These are phyloP conservation scores for Peromyscus eremicus DNA, from an alignment of 2,797 vertebrate genomes.

Conservation along the genomic window DNA sequence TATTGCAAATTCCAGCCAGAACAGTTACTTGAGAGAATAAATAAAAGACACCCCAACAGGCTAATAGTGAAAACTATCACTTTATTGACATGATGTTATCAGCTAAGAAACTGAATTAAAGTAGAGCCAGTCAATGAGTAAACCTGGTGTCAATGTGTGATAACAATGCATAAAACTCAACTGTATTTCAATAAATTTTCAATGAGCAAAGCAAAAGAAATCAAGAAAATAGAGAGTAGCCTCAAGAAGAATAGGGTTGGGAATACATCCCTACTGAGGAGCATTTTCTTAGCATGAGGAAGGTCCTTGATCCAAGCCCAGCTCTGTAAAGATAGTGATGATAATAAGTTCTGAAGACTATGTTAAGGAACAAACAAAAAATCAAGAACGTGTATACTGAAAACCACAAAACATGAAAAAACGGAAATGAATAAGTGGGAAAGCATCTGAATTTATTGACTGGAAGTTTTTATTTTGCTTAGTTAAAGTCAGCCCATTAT, in stretches of 20 bases:
- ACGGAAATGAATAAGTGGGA: background rate
- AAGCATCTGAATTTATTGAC: background rate
- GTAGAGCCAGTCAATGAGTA: background rate
- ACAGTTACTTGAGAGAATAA: background rate
- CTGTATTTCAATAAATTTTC: background rate
- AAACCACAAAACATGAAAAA: background rate
- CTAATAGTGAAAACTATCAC: background rate
- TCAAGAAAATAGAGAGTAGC: background rate
- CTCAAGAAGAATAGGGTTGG: background rate
- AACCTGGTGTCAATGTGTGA: background rate
- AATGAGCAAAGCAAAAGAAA: background rate
- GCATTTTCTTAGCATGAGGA: background rate
- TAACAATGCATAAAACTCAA: background rate
- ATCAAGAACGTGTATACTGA: background rate
- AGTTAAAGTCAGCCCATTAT: background rate
- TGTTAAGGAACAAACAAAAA: background rate
- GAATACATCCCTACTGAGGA: background rate
- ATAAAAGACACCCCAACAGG: background rate
- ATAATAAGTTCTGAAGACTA: background rate
- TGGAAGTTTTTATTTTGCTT: background rate
- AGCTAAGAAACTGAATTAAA: background rate
- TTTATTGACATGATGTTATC: background rate
- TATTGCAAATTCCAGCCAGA: background rate
- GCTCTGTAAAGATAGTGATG: background rate
- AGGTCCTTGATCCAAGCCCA: background rate